phyloP scores from a whole-genome alignment of 2,113 vertebrate genomes.

The Grantiella picta region DNA sequence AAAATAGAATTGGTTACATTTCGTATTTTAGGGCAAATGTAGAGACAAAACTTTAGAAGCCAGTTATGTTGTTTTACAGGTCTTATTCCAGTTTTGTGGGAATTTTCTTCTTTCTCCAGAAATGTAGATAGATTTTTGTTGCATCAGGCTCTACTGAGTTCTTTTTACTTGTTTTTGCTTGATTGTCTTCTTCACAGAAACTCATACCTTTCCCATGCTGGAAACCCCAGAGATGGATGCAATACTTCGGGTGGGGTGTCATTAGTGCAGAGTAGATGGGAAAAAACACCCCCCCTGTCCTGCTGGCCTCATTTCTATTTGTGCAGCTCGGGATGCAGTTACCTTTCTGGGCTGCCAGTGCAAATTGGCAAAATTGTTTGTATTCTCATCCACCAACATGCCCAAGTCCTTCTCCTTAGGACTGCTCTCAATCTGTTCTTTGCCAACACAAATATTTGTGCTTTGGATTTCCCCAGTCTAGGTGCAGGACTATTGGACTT shows the following conservation, averaged over 20 bases:
- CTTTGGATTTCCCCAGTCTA: neutral
- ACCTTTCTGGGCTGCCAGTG: neutral
- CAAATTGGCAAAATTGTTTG: neutral
- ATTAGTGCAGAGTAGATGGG: neutral
- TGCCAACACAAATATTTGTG: neutral
- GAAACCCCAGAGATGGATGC: neutral
- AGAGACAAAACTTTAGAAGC: neutral
- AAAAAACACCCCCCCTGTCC: neutral
- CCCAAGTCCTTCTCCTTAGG: neutral
- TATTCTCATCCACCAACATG: neutral
- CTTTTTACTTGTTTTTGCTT: neutral
- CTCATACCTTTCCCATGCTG: too few relatives aligned
- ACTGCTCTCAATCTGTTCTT: neutral
- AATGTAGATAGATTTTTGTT: neutral
- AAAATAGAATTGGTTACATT: neutral
- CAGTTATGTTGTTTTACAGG: neutral
- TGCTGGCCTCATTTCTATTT: neutral
- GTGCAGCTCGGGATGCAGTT: neutral
- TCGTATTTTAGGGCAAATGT: neutral
- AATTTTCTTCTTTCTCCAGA: neutral
- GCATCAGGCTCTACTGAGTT: neutral
- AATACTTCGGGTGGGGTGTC: neutral
- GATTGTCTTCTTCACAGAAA: neutral
- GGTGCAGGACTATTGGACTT: neutral
- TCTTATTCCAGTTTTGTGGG: neutral